phyloP scores from a whole-genome alignment of 2,113 vertebrate species.

The Cebidichthys violaceus region DNA sequence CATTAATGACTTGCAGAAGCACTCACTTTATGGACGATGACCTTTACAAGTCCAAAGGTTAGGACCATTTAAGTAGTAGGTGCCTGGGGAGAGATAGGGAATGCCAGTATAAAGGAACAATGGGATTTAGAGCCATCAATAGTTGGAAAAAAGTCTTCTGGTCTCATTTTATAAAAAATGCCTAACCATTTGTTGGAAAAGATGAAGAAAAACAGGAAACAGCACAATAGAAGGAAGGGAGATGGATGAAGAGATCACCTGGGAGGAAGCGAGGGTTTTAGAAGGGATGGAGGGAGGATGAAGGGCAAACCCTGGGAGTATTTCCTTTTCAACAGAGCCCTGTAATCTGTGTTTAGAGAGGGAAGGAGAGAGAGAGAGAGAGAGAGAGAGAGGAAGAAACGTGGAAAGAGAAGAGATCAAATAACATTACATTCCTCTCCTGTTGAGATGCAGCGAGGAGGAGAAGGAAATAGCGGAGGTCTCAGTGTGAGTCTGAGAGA shows the following conservation, averaged over 20 bases:
- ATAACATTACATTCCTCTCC: slow-evolving; percentile 44
- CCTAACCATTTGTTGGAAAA: slow-evolving; percentile 4
- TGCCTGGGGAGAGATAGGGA: not conserved
- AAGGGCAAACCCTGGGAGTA: slow-evolving; percentile 40
- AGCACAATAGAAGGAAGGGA: not conserved
- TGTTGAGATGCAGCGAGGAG: slow-evolving; percentile 39
- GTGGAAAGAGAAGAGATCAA: slow-evolving; percentile 51
- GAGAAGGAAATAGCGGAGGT: slow-evolving; percentile 9
- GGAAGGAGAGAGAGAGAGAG: slow-evolving; percentile 34
- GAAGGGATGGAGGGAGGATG: slow-evolving; percentile 6
- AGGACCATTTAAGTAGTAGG: slow-evolving; percentile 50
- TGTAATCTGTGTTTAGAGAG: slow-evolving; percentile 59
- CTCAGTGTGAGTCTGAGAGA: slow-evolving; percentile 13
- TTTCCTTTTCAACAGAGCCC: slow-evolving; percentile 31
- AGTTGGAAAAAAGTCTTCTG: not conserved
- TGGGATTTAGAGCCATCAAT: not conserved
- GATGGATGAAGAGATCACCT: slow-evolving; percentile 38
- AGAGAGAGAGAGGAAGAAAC: slow-evolving; percentile 28
- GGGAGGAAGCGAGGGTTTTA: slow-evolving; percentile 9
- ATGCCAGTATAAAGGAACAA: not conserved
- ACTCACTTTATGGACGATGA: slow-evolving; percentile 48
- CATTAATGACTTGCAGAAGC: slow-evolving; percentile 53
- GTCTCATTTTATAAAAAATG: slow-evolving; percentile 8
- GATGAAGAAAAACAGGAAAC: not conserved
- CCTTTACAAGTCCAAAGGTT: slow-evolving; percentile 72